A percentile compares a stretch with the other conserved stretches of the same genome.
These are phyloP conservation scores for Lacerta agilis DNA, from an alignment of 2,797 vertebrate genomes.

Conservation along the genomic window DNA sequence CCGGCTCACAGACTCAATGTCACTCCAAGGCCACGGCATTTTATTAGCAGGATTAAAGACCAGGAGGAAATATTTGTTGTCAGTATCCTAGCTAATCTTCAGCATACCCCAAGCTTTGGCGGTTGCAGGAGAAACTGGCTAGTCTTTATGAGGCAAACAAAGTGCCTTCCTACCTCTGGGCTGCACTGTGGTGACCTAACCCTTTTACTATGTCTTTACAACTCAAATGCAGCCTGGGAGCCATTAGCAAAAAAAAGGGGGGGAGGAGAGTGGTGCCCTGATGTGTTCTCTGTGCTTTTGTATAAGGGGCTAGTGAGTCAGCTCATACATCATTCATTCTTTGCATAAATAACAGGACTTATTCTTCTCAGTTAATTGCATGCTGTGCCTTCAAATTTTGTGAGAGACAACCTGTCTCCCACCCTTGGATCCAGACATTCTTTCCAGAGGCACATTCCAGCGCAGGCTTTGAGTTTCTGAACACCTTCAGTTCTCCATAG, in stretches of 20 bases:
- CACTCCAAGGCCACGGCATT: neutral
- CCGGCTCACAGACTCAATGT: neutral
- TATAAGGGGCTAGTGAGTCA: conserved; percentile 10
- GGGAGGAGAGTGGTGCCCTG: neutral
- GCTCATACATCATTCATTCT: conserved; percentile 7
- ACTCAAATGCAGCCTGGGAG: conserved; percentile 4
- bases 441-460: neutral
- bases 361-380: conserved; percentile 38
- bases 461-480: conserved; percentile 8
- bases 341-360: neutral
- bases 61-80: neutral
- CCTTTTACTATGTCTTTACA: conserved; percentile 34
- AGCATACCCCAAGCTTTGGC: neutral
- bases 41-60: neutral
- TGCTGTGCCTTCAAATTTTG: conserved; percentile 28
- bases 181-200: conserved; percentile 27
- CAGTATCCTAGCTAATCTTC: neutral
- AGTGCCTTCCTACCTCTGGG: conserved; percentile 13
- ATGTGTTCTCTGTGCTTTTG: neutral
- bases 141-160: neutral
- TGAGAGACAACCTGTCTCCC: conserved; percentile 9
- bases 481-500: neutral
- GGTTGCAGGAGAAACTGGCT: neutral
- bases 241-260: neutral
- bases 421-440: conserved; percentile 12